phyloP scores from a whole-genome alignment of 2,888 invertebrate genomes.

The Cyclophora albipunctata region DNA sequence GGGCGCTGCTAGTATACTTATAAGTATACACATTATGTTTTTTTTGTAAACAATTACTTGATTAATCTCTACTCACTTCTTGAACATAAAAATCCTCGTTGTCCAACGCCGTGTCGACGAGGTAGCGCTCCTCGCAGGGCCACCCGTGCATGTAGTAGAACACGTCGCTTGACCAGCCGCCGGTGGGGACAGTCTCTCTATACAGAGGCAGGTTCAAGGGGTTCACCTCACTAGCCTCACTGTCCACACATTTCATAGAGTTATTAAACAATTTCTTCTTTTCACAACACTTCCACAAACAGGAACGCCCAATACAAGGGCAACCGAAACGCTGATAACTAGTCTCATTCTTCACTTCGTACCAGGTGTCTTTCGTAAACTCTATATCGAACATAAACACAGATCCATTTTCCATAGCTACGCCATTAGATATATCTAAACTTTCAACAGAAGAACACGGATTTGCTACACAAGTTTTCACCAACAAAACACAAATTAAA shows the following conservation, averaged over 20 bases:
- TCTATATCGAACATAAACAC: slow-evolving; percentile 44
- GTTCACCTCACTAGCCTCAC: slow-evolving; percentile 30
- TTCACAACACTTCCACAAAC: slow-evolving; percentile 57
- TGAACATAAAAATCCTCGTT: slow-evolving; percentile 49
- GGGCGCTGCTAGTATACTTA: no score
- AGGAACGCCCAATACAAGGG: slow-evolving; percentile 50
- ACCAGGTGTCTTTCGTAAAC: slow-evolving; percentile 44
- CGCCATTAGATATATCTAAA: slow-evolving; percentile 49
- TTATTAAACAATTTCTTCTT: slow-evolving; percentile 32
- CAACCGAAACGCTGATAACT: slow-evolving; percentile 38
- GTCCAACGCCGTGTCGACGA: slow-evolving; percentile 33
- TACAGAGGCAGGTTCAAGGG: slow-evolving; percentile 54
- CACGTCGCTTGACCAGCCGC: slow-evolving; percentile 33
- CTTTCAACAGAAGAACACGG: slow-evolving; percentile 49
- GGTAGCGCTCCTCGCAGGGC: slow-evolving; percentile 43
- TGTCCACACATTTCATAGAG: slow-evolving; percentile 29
- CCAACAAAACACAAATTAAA: slow-evolving; percentile 14
- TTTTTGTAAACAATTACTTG: no score
- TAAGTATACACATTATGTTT: no score
- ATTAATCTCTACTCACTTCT: slow-evolving; percentile 36
- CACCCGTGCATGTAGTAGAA: slow-evolving; percentile 50
- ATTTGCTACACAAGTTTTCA: slow-evolving; percentile 13
- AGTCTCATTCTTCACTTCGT: slow-evolving; percentile 35
- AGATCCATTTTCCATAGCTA: slow-evolving; percentile 37
- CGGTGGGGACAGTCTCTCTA: slow-evolving; percentile 32